Conservation (phyloP, 2,113 vertebrate species). For the Eulacestoma nigropectus region DNA sequence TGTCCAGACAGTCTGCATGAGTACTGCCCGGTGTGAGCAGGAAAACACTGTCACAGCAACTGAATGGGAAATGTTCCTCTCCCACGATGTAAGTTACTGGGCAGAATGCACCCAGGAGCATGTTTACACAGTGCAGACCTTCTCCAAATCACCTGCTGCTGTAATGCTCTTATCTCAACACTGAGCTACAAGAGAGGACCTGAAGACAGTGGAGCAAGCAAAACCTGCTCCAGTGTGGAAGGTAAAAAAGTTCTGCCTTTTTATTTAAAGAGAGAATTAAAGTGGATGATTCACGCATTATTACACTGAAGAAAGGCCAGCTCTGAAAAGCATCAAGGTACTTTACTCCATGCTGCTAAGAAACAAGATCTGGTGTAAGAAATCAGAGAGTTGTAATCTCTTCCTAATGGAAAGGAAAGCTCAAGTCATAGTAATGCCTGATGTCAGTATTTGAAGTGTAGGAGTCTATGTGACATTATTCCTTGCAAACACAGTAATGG, state of each 20-base stretch:
- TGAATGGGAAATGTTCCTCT: neutral
- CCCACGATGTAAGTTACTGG: neutral
- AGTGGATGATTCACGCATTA: neutral
- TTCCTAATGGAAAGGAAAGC: neutral
- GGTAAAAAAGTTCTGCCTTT: neutral
- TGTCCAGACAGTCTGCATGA: neutral
- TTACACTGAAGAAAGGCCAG: neutral
- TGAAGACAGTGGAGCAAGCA: neutral
- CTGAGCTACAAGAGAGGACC: neutral
- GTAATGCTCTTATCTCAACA: neutral
- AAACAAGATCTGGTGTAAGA: neutral
- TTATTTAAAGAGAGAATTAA: neutral
- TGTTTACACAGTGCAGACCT: neutral
- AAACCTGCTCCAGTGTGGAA: neutral
- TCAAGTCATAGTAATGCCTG: neutral
- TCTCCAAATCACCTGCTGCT: neutral
- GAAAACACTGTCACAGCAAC: neutral
- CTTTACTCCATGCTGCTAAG: neutral
- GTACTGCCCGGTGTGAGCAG: accelerated
- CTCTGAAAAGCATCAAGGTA: neutral
- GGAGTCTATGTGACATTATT: neutral
- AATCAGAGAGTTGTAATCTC: neutral
- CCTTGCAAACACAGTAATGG: neutral
- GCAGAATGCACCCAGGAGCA: neutral
- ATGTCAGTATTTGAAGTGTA: neutral